Evolutionary conservation across 2,113 vertebrate genomes (phyloP), one percentile per base, ranked within the genome.

Genomic region (Halichoerus grypus): DNA sequence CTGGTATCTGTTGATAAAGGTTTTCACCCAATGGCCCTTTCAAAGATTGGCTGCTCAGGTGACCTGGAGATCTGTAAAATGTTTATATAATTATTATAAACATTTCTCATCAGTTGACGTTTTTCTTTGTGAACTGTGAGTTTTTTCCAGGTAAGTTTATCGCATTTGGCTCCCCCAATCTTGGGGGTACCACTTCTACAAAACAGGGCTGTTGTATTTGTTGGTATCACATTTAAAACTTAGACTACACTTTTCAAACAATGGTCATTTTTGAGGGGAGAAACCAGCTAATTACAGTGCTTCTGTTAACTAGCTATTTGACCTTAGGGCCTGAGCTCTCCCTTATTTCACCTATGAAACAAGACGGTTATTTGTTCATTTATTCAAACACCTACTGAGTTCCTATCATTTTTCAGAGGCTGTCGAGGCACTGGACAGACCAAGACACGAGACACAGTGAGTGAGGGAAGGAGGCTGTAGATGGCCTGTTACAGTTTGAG

Each of bases 101-200:
- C 16, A n/a, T 81, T 86, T 95, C n/a, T 84, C 51, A 83, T 57
- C 81, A 69, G 3, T 59, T 91, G 86, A 80, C 49, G 51, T 61
- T 88, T 49, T 87, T 69, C 88, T 85, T 36, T 49, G 26, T 65
- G 22, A 42, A 81, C 33, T 91, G 46, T 53, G 88, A 39, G 72
- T 42, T 57, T 83, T 91, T 95, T 92, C 42, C 57, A 86, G 55
- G 69, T 96, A 51, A 46, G 31, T 69, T 85, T 80, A 72, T 97
- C 9, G 0, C 74, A 4, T 46, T 65, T 95, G 65, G 26, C 83
- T 63, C 22, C 61, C 65, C 28, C 63, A 55, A 19, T 59, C 28
- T 49, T 81, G 55, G 86, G 71, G 39, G 26, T 55, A 7, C 77
- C 36, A 16, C 21, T 21, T 91, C 42, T 97, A 59, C 77, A 88